phyloP scores from a whole-genome alignment of 2,888 invertebrate species.

The Hypomecis atomaria region DNA sequence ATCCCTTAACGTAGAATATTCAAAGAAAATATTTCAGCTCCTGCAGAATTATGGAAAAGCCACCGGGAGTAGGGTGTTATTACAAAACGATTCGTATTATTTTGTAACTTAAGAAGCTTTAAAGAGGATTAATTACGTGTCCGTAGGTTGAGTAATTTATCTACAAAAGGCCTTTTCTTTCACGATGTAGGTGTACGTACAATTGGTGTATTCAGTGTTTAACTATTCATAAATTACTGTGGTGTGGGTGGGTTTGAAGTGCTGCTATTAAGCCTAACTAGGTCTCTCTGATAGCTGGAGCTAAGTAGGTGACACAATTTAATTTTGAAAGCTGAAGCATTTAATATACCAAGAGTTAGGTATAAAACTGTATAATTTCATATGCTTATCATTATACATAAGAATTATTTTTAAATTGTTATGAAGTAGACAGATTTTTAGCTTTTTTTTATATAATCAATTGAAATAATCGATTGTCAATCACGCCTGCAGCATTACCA shows the following conservation, averaged over 20 bases:
- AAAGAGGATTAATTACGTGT: constrained; percentile 5
- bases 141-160: constrained; percentile 18
- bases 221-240: constrained; percentile 35
- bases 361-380: no score
- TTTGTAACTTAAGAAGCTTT: background rate
- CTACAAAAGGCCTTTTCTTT: constrained; percentile 26
- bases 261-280: constrained; percentile 36
- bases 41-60: no score
- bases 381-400: no score
- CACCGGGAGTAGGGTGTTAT: background rate
- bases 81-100: background rate
- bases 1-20: no score
- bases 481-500: no score
- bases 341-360: no score
- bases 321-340: constrained; percentile 12
- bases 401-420: background rate
- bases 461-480: no score
- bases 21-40: no score
- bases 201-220: constrained; percentile 33
- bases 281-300: constrained; percentile 37
- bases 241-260: constrained; percentile 39
- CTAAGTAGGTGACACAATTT: constrained; percentile 21
- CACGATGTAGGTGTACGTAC: constrained; percentile 27
- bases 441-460: no score
- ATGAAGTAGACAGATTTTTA: no score